Conservation (phyloP, 2,888 invertebrate genomes). For the Zaprionus obscuricornis region DNA sequence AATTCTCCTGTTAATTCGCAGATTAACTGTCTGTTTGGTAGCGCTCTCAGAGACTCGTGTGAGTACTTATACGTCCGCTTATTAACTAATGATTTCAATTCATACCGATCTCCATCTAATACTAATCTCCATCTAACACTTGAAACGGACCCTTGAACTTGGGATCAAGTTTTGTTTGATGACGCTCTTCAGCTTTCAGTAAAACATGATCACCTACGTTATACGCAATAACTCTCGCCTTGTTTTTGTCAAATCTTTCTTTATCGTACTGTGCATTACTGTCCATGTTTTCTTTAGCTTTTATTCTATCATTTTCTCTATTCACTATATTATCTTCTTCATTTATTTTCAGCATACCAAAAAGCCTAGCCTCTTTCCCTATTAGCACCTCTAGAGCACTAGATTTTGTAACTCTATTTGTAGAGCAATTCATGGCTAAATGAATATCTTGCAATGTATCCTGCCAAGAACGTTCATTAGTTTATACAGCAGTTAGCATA, state of each 20-base stretch:
- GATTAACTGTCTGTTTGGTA: too few relatives aligned
- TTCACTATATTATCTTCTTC: too few relatives aligned
- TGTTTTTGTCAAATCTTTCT: too few relatives aligned
- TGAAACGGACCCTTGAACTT: constrained; percentile 10
- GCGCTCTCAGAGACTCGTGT: too few relatives aligned
- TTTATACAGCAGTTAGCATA: constrained; percentile 2
- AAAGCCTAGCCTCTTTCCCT: too few relatives aligned
- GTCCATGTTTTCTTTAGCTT: constrained; percentile 22
- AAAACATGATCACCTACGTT: too few relatives aligned
- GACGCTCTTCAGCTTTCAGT: constrained; percentile 16
- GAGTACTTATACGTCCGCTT: too few relatives aligned
- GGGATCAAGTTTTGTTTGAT: constrained; percentile 2
- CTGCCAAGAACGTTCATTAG: neutral
- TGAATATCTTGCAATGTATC: neutral
- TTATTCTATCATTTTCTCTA: too few relatives aligned
- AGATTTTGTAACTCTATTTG: neutral
- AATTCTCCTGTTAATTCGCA: too few relatives aligned
- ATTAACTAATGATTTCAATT: neutral
- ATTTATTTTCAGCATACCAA: too few relatives aligned
- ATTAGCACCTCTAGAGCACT: neutral
- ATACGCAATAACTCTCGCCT: too few relatives aligned
- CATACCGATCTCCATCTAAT: too few relatives aligned
- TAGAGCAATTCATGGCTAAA: neutral
- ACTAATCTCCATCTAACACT: constrained; percentile 4
- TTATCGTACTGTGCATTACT: constrained; percentile 17